Evolutionary conservation across 2,888 invertebrate species (phyloP), one percentile per base, ranked within the genome.

Genomic region (Oligia strigilis): DNA sequence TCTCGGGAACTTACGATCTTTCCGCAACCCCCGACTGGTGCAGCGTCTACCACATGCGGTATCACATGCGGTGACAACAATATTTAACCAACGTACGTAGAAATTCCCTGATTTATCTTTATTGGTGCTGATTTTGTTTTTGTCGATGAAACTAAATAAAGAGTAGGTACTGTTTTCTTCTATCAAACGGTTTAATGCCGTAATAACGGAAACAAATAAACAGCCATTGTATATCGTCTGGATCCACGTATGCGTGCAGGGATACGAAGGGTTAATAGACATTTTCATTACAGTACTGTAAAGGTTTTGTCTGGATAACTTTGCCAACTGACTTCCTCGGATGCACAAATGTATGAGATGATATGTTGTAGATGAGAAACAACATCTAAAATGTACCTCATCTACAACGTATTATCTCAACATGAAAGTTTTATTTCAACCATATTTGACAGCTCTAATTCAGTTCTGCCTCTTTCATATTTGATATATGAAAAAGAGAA

Each of bases 61-160:
- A 43, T 62, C 40, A n/a, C 29, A 62, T n/a, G 71, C 29, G 49
- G 49, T 40, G 29, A 60, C 71, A 78, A 70, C 60, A 19, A 29
- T 80, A 80, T 58, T 40, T 49, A 23, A 17, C 67, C n/a, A 29
- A 23, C 9, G 9, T 23, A 29, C 29, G 17, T 43, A 17, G 29
- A 60, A 69, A 60, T 40, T 49, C 70, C 46, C 29, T 49, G 36
- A 49, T 66, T 80, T 67, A 80, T 60, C 49, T 49, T 58, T 66
- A 80, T 23, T 66, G 2, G 6, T 13, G 2, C 46, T 19, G 36
- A 29, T 70, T 49, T 29, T 6, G 6, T 29, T 49, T 49, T 29
- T 49, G 13, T 49, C 13, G 13, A 70, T 19, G 4, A 6, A 49
- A 49, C 19, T 19, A 17, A 49, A 49, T 49, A 6, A 29, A 49